Percentiles rank a stretch among this genome's conserved stretches.
Conservation (phyloP, 2,113 vertebrate genomes). For the Riparia riparia region DNA sequence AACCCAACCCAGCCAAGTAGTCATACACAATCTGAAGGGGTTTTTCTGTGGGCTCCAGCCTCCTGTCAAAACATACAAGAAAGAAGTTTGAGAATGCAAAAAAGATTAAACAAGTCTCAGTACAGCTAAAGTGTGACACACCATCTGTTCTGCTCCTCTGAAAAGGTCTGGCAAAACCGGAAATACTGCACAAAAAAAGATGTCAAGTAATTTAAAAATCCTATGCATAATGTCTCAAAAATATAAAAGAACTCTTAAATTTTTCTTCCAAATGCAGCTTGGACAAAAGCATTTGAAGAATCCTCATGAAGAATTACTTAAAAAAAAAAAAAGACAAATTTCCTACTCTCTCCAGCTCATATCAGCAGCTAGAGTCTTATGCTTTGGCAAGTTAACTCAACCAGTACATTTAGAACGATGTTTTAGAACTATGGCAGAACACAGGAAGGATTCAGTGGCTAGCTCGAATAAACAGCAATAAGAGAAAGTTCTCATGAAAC, state of each 20-base stretch:
- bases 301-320: not conserved
- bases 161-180: not conserved
- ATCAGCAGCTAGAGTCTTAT: not conserved
- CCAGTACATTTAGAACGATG: not conserved
- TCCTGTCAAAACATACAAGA: slow-evolving; percentile 79
- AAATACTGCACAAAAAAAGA: not conserved
- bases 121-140: not conserved
- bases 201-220: not conserved
- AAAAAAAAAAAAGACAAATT: not conserved
- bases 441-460: not conserved
- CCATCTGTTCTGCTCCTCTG: not conserved
- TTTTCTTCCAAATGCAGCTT: not conserved
- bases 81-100: slow-evolving; percentile 21
- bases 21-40: slow-evolving; percentile 94
- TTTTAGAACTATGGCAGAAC: not conserved
- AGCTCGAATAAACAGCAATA: not conserved
- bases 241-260: not conserved
- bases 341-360: not conserved
- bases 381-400: not conserved
- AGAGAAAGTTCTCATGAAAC: not conserved
- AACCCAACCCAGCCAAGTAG: slow-evolving; percentile 89
- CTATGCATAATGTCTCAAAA: not conserved
- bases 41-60: slow-evolving; percentile 85
- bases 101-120: not conserved
- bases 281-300: not conserved